phyloP scores from a whole-genome alignment of 2,113 vertebrate genomes.

The Gadus chalcogrammus region DNA sequence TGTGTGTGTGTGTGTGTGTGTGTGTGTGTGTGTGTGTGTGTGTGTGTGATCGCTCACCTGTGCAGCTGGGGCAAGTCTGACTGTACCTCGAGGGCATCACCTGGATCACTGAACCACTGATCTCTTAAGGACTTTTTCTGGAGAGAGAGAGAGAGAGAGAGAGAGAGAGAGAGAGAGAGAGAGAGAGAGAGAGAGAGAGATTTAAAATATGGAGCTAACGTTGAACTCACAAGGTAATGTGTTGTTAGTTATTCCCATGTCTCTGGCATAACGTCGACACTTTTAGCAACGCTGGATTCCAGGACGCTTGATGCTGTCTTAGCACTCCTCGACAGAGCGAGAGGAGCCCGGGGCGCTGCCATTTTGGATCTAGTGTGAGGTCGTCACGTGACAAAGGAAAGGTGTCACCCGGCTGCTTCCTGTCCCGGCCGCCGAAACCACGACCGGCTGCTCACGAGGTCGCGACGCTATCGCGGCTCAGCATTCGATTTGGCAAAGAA shows the following conservation, averaged over 20 bases:
- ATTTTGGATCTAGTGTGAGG: no score
- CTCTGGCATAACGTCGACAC: neutral
- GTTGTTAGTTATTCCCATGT: neutral
- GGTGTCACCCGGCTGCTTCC: no score
- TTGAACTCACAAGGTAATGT: neutral
- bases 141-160: slow-evolving; percentile 14
- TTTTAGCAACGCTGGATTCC: neutral
- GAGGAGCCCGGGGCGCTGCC: no score
- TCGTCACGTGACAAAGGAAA: no score
- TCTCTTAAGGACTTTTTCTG: slow-evolving; percentile 74
- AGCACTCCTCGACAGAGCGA: no score
- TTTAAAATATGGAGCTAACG: no score
- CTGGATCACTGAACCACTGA: slow-evolving; percentile 71
- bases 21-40: no score
- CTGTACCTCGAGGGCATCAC: slow-evolving; percentile 5
- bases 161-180: neutral
- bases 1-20: neutral
- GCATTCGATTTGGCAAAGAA: no score
- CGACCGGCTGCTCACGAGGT: no score
- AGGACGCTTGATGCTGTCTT: no score
- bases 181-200: neutral
- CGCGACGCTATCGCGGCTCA: no score
- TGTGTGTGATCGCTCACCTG: neutral
- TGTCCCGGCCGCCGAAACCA: no score
- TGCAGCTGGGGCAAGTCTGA: neutral